A percentile compares a stretch with the other conserved stretches of the same genome.
phyloP scores from a whole-genome alignment of 2,113 vertebrate species.

The Phalacrocorax brasilianus region DNA sequence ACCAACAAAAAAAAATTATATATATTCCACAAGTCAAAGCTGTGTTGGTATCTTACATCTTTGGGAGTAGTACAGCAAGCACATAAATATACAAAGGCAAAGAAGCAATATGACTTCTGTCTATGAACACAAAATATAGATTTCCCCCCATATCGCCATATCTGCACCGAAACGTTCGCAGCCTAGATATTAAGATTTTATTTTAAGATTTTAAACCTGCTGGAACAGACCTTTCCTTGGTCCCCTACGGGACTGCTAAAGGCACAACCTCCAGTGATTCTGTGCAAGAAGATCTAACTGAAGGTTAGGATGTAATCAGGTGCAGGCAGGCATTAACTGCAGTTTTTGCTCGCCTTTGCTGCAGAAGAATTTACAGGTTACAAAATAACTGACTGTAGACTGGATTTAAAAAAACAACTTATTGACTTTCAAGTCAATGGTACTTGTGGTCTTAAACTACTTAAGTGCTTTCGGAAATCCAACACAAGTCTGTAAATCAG shows the following conservation, averaged over 20 bases:
- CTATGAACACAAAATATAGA: not conserved
- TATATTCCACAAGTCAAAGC: not conserved
- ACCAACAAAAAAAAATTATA: not conserved
- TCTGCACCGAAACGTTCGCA: not conserved
- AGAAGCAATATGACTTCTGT: not conserved
- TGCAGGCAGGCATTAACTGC: not conserved
- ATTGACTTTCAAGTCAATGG: not conserved
- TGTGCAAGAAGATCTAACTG: not conserved
- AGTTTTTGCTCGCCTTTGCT: not conserved
- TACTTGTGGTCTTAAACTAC: not conserved
- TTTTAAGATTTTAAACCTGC: not conserved
- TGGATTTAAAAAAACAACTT: not conserved
- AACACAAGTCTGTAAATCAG: slow-evolving; percentile 7
- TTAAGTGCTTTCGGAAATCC: not conserved
- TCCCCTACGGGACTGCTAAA: not conserved
- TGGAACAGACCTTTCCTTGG: not conserved
- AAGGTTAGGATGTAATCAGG: not conserved
- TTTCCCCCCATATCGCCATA: not conserved
- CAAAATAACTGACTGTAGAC: not conserved
- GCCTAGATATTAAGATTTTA: not conserved
- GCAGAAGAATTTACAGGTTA: not conserved
- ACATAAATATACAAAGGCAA: not conserved
- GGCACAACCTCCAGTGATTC: not conserved
- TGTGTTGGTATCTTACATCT: not conserved
- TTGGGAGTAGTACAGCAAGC: not conserved